Percentiles rank a stretch among this genome's conserved stretches.
Conservation (phyloP, 1,140 invertebrate species). For the Oncopeltus fasciatus region DNA sequence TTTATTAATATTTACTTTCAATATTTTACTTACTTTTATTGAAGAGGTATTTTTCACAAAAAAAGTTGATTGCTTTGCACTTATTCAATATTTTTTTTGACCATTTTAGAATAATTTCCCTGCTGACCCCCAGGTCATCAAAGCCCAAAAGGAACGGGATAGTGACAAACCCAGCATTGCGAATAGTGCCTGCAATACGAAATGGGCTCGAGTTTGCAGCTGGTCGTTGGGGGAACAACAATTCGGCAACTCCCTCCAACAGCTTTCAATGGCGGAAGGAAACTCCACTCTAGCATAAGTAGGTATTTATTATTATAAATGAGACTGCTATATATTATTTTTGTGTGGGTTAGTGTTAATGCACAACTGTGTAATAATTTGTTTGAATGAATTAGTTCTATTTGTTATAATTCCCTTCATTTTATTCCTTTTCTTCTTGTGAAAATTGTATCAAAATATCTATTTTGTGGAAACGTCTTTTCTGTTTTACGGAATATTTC, state of each 20-base stretch:
- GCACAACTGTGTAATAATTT: neutral
- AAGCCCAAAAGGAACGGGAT: conserved; percentile 74
- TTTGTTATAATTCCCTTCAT: neutral
- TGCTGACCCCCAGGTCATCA: neutral
- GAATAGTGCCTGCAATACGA: conserved; percentile 50
- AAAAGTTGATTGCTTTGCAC: too few species aligned
- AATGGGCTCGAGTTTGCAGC: conserved; percentile 49
- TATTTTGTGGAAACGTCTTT: too few species aligned
- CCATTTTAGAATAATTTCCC: too few species aligned
- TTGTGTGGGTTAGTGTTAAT: neutral
- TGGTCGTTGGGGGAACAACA: conserved; percentile 32
- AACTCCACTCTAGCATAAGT: conserved; percentile 37
- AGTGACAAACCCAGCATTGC: conserved; percentile 78
- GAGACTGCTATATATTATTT: neutral
- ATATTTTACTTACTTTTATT: too few species aligned
- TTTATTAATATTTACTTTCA: too few species aligned
- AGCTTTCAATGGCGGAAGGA: conserved; percentile 61
- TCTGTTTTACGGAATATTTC: too few species aligned
- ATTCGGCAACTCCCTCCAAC: conserved; percentile 35
- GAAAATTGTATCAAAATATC: too few species aligned
- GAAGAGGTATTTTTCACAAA: too few species aligned
- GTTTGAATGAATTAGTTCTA: neutral
- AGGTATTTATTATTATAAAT: neutral
- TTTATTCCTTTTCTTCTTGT: neutral
- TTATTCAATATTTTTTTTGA: too few species aligned